A percentile compares a stretch with the other conserved stretches of the same genome.
Evolutionary conservation across 1,140 invertebrate species (phyloP).

Genomic region (Drosophila ogumai): DNA sequence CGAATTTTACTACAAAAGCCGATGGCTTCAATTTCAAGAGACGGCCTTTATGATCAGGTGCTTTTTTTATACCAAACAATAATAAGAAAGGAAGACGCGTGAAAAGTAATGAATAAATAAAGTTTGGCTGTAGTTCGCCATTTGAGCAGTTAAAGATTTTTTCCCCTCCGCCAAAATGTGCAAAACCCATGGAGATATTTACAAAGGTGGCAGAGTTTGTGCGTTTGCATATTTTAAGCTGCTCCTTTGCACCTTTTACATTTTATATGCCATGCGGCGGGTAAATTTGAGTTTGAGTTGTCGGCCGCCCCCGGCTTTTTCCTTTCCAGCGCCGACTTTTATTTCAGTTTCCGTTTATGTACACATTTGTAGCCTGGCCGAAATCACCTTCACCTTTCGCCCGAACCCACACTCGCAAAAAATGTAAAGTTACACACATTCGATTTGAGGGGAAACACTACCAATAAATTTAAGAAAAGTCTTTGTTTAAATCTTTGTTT

Average conservation of each 20-base stretch:
- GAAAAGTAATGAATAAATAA: slow-evolving; percentile 76
- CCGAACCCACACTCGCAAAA: slow-evolving; percentile 23
- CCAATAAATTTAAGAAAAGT: background rate
- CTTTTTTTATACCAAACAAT: slow-evolving; percentile 26
- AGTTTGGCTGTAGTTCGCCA: slow-evolving; percentile 41
- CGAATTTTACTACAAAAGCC: background rate
- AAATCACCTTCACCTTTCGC: slow-evolving; percentile 78
- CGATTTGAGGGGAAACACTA: background rate
- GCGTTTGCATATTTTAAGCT: slow-evolving; percentile 61
- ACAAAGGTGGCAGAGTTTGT: slow-evolving; percentile 14
- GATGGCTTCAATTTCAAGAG: slow-evolving; percentile 1
- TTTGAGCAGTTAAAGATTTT: slow-evolving; percentile 59
- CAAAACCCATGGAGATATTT: slow-evolving; percentile 20
- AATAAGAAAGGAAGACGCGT: slow-evolving; percentile 31
- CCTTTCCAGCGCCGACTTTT: slow-evolving; percentile 52
- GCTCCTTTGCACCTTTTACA: slow-evolving; percentile 70
- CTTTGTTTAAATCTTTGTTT: background rate
- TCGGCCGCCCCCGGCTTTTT: slow-evolving; percentile 31
- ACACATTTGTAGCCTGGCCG: slow-evolving; percentile 70
- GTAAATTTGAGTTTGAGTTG: slow-evolving; percentile 67
- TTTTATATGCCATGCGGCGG: slow-evolving; percentile 57
- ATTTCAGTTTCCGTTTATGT: slow-evolving; percentile 80
- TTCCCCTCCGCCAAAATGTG: slow-evolving; percentile 15
- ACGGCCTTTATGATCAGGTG: background rate
- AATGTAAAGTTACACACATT: background rate